phyloP scores from a whole-genome alignment of 1,140 invertebrate genomes.

The Bacillus rossius region DNA sequence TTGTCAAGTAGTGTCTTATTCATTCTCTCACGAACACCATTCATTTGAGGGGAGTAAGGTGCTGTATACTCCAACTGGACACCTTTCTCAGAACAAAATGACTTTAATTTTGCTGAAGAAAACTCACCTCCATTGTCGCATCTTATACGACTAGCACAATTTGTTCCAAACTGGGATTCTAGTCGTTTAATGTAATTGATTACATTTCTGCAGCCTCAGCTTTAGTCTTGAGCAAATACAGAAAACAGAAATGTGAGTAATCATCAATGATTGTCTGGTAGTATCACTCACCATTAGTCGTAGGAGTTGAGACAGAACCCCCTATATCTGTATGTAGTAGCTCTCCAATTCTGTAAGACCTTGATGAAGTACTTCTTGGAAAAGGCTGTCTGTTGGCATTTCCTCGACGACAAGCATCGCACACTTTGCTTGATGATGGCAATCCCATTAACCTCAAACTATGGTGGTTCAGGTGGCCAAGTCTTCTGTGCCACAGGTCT shows the following conservation, averaged over 20 bases:
- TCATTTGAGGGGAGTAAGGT: slow-evolving; percentile 36
- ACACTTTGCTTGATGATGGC: slow-evolving; percentile 12
- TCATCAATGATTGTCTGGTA: slow-evolving; percentile 32
- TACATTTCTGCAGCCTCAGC: slow-evolving; percentile 26
- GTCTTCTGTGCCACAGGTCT: too few relatives aligned
- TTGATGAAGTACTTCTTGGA: slow-evolving; percentile 13
- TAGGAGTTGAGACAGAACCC: slow-evolving; percentile 29
- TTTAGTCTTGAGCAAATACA: slow-evolving; percentile 38
- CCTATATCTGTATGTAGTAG: slow-evolving; percentile 30
- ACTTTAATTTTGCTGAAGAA: slow-evolving; percentile 25
- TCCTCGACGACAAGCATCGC: slow-evolving; percentile 28
- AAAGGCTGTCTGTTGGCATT: slow-evolving; percentile 25
- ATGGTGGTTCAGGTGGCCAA: too few relatives aligned
- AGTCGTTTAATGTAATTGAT: slow-evolving; percentile 28
- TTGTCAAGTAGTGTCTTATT: slow-evolving; percentile 38
- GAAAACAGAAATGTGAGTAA: slow-evolving; percentile 19
- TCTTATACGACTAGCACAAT: slow-evolving; percentile 23
- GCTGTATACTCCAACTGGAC: slow-evolving; percentile 26
- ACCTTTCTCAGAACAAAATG: slow-evolving; percentile 23
- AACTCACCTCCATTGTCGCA: slow-evolving; percentile 35
- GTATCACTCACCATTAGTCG: slow-evolving; percentile 28
- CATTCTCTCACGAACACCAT: slow-evolving; percentile 37
- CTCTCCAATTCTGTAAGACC: slow-evolving; percentile 19
- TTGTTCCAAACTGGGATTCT: slow-evolving; percentile 27
- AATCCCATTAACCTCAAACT: too few relatives aligned